Percentiles rank a stretch among this genome's conserved stretches.
Conservation (phyloP, 1,140 invertebrate genomes). For the Cyclina sinensis region DNA sequence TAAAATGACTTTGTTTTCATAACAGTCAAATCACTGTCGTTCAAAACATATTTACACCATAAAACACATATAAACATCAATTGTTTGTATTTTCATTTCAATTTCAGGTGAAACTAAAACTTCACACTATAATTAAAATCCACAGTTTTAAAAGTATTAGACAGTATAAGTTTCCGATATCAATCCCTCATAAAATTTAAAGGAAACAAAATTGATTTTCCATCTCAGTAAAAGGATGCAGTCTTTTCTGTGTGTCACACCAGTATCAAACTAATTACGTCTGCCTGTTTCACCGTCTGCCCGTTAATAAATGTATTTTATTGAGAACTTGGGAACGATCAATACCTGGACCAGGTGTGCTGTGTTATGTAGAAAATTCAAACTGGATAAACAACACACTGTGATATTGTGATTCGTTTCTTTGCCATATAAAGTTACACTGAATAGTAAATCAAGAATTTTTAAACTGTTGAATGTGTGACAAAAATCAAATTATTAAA, state of each 20-base stretch:
- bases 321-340: slow-evolving; percentile 15
- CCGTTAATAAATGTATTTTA: slow-evolving; percentile 29
- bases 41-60: too few relatives aligned
- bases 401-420: not conserved
- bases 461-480: not conserved
- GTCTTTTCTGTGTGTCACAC: not conserved
- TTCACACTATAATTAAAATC: not conserved
- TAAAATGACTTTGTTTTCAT: too few relatives aligned
- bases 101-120: too few relatives aligned
- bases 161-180: not conserved
- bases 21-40: too few relatives aligned
- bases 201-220: slow-evolving; percentile 12
- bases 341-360: slow-evolving; percentile 20
- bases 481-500: not conserved
- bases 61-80: too few relatives aligned
- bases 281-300: not conserved
- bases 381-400: not conserved
- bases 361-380: not conserved
- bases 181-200: slow-evolving; percentile 6
- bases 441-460: not conserved
- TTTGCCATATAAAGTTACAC: not conserved
- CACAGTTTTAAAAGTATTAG: not conserved
- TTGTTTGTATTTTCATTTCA: too few relatives aligned
- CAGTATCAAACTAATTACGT: slow-evolving; percentile 1
- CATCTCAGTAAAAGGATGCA: not conserved